Base-by-base conservation (phyloP, 2,113 vertebrate genomes). In the Prochilodus magdalenae region DNA sequence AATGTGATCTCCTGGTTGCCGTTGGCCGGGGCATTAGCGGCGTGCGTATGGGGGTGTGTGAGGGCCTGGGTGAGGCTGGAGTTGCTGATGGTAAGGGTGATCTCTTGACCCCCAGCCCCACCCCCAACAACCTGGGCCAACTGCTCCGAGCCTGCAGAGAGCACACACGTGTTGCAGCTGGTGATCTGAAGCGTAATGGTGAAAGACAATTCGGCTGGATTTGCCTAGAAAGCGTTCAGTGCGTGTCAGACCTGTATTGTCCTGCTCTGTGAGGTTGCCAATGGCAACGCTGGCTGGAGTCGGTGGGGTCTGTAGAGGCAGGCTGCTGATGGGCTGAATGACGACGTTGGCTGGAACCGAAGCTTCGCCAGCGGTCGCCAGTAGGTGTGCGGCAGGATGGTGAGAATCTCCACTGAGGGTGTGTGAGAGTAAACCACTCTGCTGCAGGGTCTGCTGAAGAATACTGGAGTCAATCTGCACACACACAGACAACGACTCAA, bases 31-130 rank as follows among this genome's bases (percentile, higher is more conserved):
- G 89, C 82, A 0, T 91, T 80, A 3, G 94, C 92, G 47, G 89
- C 95, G 1, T 91, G 89, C n/a, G 89, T 90, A 66, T 90, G 90
- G 27, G 89, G 88, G 72, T 92, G 91, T 18, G 89, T 87, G 24
- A 98, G 87, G 44, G 97, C 97, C 90, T 98, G 97, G 74, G 95
- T 96, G 81, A 99, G 90, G 76, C 95, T 98, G 26, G 96, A 95
- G 88, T 98, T 99, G 94, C 98, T 98, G 88, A 99, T 98, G 69
- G 98, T 99, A 87, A 99, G 85, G 0, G 97, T 99, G 89, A 99
- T 99, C 89, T 99, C 98, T 36, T 97, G 96, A 7, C 96, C 93
- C 24, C 92, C 90, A 24, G 73, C 40, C 30, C 80, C 90, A 12
- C 95, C 89, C 0, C 95, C 90, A 91, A 99, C 95, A 77, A 97